Conservation (phyloP, 2,797 vertebrate genomes). For the Cryptoprocta ferox region DNA sequence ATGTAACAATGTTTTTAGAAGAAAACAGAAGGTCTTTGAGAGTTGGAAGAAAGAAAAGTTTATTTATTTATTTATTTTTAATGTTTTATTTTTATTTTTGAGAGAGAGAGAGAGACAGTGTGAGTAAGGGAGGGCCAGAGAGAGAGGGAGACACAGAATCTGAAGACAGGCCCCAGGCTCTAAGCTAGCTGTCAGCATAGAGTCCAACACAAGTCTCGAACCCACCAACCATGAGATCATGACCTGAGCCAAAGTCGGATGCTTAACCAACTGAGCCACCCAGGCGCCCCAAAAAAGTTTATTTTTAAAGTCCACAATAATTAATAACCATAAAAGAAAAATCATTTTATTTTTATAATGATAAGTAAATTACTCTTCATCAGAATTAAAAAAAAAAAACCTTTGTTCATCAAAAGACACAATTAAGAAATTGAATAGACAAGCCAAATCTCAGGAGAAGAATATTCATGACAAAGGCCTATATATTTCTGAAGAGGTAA, state of each 20-base stretch:
- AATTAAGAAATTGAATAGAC: neutral
- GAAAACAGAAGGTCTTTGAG: neutral
- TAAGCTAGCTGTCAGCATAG: too few relatives aligned
- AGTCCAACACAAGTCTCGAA: too few relatives aligned
- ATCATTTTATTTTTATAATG: neutral
- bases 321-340: neutral
- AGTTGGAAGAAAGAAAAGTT: neutral
- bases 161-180: too few relatives aligned
- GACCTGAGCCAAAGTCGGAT: too few relatives aligned
- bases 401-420: neutral
- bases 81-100: too few relatives aligned
- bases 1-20: neutral
- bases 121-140: too few relatives aligned
- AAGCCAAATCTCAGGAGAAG: neutral
- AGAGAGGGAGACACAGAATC: too few relatives aligned
- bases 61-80: neutral
- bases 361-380: neutral
- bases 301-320: neutral
- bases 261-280: too few relatives aligned
- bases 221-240: too few relatives aligned
- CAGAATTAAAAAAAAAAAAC: neutral
- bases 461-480: neutral
- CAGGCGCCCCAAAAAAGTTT: neutral
- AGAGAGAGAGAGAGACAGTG: too few relatives aligned
- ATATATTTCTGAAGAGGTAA: neutral